phyloP scores from a whole-genome alignment of 2,888 invertebrate genomes.

The Melieria crassipennis region DNA sequence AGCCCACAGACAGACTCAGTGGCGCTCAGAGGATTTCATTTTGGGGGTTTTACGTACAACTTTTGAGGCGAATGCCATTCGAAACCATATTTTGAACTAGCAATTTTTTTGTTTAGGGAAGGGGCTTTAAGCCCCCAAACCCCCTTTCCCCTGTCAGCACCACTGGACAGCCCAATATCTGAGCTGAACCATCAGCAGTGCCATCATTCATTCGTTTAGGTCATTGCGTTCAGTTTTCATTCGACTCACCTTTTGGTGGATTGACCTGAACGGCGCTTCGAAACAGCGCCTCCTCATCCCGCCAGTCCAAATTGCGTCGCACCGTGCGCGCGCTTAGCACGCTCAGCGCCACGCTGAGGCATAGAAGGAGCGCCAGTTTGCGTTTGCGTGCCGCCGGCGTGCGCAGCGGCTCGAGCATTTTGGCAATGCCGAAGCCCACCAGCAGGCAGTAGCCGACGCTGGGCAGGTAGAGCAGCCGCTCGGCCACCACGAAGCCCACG shows the following conservation, averaged over 20 bases:
- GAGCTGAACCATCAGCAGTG: too few species aligned
- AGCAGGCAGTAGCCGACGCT: slow-evolving; percentile 95
- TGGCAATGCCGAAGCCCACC: slow-evolving; percentile 78
- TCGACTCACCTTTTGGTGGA: slow-evolving; percentile 90
- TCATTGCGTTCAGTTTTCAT: neutral
- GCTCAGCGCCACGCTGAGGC: slow-evolving; percentile 70
- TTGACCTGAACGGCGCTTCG: slow-evolving; percentile 90
- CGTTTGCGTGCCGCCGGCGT: slow-evolving; percentile 61
- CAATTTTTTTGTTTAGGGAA: too few species aligned
- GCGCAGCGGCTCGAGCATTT: slow-evolving; percentile 56
- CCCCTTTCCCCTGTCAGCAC: too few species aligned
- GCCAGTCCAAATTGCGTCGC: slow-evolving; percentile 89
- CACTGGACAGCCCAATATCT: too few species aligned
- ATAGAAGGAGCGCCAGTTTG: slow-evolving; percentile 55
- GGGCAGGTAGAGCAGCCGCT: slow-evolving; percentile 94
- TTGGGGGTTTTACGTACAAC: too few species aligned
- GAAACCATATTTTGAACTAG: too few species aligned
- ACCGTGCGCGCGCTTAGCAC: slow-evolving; percentile 82
- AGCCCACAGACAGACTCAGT: too few species aligned
- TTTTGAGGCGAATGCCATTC: too few species aligned
- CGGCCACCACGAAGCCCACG: slow-evolving; percentile 98
- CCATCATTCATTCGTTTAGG: too few species aligned
- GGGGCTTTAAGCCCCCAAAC: too few species aligned
- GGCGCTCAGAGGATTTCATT: too few species aligned
- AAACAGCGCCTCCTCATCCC: slow-evolving; percentile 91